Evolutionary conservation across 1,140 invertebrate species (phyloP).

Genomic region (Diachasma alloeum): DNA sequence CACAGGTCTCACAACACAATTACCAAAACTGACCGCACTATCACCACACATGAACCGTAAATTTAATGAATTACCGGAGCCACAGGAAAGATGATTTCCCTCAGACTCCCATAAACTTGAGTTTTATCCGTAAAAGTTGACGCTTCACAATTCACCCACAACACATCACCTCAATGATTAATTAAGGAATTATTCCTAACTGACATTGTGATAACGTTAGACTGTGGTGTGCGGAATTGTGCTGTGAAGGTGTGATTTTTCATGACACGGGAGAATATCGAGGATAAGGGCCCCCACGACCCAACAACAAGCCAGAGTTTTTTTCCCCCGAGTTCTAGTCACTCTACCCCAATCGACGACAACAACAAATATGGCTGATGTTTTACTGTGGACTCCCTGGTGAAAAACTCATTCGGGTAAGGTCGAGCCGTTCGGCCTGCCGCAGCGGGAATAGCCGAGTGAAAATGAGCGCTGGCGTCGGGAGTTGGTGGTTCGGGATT

Average conservation of each 20-base stretch:
- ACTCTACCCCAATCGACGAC: constrained; percentile 7
- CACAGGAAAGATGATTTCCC: not conserved
- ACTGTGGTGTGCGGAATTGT: not conserved
- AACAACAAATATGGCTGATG: constrained; percentile 11
- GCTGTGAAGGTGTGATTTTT: not conserved
- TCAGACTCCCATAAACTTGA: not conserved
- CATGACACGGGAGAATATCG: not conserved
- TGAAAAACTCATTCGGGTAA: not conserved
- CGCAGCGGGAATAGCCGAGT: not conserved
- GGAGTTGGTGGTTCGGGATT: no score
- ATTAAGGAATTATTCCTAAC: not conserved
- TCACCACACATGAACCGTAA: no score
- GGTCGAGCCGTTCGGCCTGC: not conserved
- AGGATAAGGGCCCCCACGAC: not conserved
- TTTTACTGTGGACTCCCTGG: constrained; percentile 3
- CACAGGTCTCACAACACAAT: not conserved
- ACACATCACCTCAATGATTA: not conserved
- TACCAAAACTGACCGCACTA: no score
- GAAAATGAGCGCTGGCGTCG: not conserved
- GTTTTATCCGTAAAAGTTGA: not conserved
- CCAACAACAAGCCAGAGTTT: constrained; percentile 2
- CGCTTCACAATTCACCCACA: not conserved
- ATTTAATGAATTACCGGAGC: no score
- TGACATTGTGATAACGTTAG: not conserved
- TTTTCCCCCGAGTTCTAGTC: not conserved